Conservation (phyloP, 2,797 vertebrate genomes). For the Chloroceryle amazona region DNA sequence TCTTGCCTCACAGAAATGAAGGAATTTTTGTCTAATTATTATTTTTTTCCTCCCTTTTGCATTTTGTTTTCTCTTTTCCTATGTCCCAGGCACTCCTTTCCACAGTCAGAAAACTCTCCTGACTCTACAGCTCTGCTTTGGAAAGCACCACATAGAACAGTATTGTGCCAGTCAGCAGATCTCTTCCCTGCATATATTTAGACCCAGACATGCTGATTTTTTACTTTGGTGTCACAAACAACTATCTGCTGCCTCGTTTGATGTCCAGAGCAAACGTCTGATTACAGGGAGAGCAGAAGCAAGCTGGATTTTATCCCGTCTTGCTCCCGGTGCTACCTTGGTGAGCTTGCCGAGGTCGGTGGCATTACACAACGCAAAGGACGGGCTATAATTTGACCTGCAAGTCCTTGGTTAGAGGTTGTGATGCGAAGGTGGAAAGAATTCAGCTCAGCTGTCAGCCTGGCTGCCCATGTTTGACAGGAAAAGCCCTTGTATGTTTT, state of each 20-base stretch:
- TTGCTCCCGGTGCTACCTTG: neutral
- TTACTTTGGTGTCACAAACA: neutral
- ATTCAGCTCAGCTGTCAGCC: neutral
- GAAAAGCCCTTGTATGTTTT: neutral
- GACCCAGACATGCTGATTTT: constrained; percentile 35
- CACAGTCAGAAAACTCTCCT: neutral
- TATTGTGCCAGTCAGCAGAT: neutral
- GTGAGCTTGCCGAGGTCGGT: neutral
- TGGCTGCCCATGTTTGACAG: neutral
- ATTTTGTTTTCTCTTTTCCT: neutral
- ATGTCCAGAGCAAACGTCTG: fast-evolving
- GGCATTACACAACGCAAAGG: fast-evolving
- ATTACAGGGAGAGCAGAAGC: neutral
- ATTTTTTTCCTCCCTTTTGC: fast-evolving
- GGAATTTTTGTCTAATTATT: neutral
- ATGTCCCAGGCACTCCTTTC: neutral
- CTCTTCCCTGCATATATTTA: neutral
- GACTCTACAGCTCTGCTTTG: neutral
- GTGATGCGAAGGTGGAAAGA: neutral
- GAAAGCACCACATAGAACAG: neutral
- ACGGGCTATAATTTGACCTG: fast-evolving
- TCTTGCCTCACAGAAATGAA: neutral
- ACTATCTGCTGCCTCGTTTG: neutral
- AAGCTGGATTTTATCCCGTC: neutral
- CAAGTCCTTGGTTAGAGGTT: fast-evolving